Percentiles rank a stretch among this genome's conserved stretches.
Conservation (phyloP, 2,797 vertebrate species). For the Simalia tracyae region DNA sequence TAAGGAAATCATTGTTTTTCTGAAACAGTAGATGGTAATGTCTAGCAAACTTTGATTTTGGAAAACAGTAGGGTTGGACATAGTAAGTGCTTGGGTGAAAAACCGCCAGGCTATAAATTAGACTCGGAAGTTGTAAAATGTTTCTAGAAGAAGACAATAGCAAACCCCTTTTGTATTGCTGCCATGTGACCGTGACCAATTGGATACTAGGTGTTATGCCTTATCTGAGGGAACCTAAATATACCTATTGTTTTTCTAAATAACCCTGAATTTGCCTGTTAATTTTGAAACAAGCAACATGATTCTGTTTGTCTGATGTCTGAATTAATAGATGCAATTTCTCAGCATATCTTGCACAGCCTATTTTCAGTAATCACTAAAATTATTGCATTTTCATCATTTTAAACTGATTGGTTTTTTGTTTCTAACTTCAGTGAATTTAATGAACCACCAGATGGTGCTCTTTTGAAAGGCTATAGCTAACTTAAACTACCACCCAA, state of each 20-base stretch:
- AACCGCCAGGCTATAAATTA: not conserved
- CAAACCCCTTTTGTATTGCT: not conserved
- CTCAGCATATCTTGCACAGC: not conserved
- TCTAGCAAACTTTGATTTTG: not conserved
- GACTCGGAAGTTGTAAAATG: not conserved
- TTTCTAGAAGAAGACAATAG: not conserved
- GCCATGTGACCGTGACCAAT: not conserved
- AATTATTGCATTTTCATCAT: not conserved
- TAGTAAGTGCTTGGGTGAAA: not conserved
- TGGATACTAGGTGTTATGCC: not conserved
- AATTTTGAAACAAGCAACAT: not conserved
- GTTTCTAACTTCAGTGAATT: conserved; percentile 34
- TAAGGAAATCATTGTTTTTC: not conserved
- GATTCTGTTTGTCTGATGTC: not conserved
- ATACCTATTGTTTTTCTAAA: not conserved
- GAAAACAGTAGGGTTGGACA: not conserved
- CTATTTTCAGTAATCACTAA: not conserved
- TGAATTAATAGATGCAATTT: not conserved
- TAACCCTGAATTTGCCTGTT: not conserved
- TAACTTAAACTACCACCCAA: not conserved
- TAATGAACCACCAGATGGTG: conserved; percentile 56
- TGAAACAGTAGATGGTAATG: not conserved
- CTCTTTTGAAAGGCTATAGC: not conserved
- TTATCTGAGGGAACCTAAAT: not conserved
- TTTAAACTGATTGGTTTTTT: not conserved